Conservation (phyloP, 2,113 vertebrate species). For the Turnix velox region DNA sequence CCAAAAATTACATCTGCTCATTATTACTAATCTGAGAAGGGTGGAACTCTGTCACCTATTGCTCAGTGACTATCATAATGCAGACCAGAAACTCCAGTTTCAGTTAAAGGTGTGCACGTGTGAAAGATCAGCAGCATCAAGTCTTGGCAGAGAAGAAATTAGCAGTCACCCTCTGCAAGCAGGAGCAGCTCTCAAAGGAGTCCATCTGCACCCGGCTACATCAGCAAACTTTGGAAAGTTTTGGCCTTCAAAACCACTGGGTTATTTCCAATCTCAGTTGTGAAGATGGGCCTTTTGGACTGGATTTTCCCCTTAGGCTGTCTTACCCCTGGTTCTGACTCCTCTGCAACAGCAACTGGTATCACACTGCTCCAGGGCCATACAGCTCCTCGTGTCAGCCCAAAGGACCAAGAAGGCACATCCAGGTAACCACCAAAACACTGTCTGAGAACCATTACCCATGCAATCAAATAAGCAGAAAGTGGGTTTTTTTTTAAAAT, state of each 20-base stretch:
- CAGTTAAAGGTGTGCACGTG: not conserved
- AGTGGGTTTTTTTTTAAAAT: slow-evolving; percentile 29
- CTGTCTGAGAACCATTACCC: not conserved
- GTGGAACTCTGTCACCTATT: not conserved
- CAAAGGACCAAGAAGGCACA: not conserved
- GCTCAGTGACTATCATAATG: not conserved
- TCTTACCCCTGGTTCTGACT: not conserved
- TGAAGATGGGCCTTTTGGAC: not conserved
- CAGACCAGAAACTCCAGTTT: not conserved
- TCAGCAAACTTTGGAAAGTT: not conserved
- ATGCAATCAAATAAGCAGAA: not conserved
- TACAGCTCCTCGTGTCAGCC: not conserved
- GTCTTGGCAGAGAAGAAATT: not conserved
- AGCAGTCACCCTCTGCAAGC: not conserved
- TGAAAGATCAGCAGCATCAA: not conserved
- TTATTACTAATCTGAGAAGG: not conserved
- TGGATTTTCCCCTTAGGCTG: not conserved
- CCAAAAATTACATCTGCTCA: not conserved
- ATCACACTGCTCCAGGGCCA: not conserved
- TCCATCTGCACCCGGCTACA: not conserved
- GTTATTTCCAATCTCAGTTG: not conserved
- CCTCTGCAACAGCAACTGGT: fast-evolving
- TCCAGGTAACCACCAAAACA: not conserved
- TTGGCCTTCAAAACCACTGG: not conserved
- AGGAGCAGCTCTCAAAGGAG: not conserved